These are phyloP conservation scores for Acanthochromis polyacanthus DNA, from an alignment of 2,113 vertebrate species.

Conservation along the genomic window DNA sequence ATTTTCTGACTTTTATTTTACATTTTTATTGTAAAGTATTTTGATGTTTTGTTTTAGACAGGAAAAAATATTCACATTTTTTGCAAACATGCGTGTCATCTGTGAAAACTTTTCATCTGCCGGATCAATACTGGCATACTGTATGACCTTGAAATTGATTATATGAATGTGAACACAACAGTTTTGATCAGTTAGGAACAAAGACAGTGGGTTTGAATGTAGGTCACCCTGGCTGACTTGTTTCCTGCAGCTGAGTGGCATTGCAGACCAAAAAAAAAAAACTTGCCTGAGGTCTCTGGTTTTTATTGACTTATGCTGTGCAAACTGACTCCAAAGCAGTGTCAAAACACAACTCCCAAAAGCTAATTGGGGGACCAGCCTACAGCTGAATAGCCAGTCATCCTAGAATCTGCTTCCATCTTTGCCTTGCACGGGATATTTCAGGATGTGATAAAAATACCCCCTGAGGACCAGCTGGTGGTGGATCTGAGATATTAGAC, in stretches of 20 bases:
- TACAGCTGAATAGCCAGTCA: slow-evolving; percentile 42
- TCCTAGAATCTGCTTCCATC: slow-evolving; percentile 32
- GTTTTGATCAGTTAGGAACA: slow-evolving; percentile 2
- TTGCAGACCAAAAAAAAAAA: neutral
- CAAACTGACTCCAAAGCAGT: slow-evolving; percentile 3
- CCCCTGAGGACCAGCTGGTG: slow-evolving; percentile 57
- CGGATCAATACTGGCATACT: neutral
- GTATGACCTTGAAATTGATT: neutral
- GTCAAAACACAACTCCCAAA: slow-evolving; percentile 21
- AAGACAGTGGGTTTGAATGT: slow-evolving; percentile 37
- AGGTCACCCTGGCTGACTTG: slow-evolving; percentile 31
- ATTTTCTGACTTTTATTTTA: too few species aligned
- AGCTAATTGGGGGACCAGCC: slow-evolving; percentile 15
- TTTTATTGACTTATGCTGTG: slow-evolving; percentile 38
- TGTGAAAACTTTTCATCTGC: too few species aligned
- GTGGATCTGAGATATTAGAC: slow-evolving; percentile 16
- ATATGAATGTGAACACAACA: neutral
- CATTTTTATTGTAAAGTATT: too few species aligned
- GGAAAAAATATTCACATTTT: too few species aligned
- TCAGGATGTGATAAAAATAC: slow-evolving; percentile 81
- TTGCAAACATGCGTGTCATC: neutral
- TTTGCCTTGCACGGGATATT: slow-evolving; percentile 58
- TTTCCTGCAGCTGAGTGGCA: slow-evolving; percentile 32
- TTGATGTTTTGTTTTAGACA: too few species aligned
- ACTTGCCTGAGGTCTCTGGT: neutral